Evolutionary conservation across 2,113 vertebrate genomes (phyloP), one percentile per base, ranked within the genome.

Genomic region (Synodontis membranacea): DNA sequence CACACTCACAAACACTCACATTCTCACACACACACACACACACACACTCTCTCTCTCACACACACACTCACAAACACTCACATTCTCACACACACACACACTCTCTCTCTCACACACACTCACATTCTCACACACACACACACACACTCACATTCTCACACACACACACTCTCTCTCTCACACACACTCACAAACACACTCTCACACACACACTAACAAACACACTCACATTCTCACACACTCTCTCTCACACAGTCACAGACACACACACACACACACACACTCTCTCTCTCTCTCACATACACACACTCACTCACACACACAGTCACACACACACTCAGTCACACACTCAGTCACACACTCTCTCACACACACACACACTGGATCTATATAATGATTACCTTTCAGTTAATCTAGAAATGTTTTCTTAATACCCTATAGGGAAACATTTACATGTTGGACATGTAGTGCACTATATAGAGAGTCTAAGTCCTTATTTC

Each of bases 181-280:
- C 37, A 25, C 21, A 72, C 68, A 42, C 68, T 23, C 37, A 25
- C 37, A 72, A 21, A 72, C 39, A 12, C 9, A 44, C 21, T 25
- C 37, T 25, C 39, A 72, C 68, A 42, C 68, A 72, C 19, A 44
- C 9, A 72, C 37, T n/a, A n/a, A 72, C 68, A 72, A 17, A 72
- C 37, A 42, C 68, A 23, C 34, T 10, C 66, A 39, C 17, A 37
- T 31, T 10, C 60, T 14, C 10, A 31, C 28, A 31, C 10, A 58
- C 54, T 3, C 54, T 21, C 54, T 10, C 58, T 28, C 58, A 60
- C 58, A 8, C 56, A 8, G n/a, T n/a, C n/a, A 12, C 42, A 83
- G 44, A 83, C 66, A 64, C 62, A 83, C 80, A 82, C 46, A 48
- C 58, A 79, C 37, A 25, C 21, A 72, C 68, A 42, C 68, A 42